Evolutionary conservation across 2,888 invertebrate species (phyloP).

Genomic region (Limnephilus lunatus): DNA sequence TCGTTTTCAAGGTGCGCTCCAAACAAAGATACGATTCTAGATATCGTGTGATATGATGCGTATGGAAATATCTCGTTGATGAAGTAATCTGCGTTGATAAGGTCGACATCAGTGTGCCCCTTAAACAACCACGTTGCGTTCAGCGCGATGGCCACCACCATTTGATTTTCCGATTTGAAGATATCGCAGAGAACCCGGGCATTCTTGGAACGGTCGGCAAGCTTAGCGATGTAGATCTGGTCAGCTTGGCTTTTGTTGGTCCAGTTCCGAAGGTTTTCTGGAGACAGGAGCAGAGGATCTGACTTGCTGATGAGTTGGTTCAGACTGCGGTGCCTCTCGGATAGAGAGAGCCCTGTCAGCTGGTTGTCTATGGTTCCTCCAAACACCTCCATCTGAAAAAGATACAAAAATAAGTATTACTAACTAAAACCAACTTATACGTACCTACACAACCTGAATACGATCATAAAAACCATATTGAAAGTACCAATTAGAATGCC

Average conservation of each 20-base stretch:
- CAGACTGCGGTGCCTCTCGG: constrained; percentile 54
- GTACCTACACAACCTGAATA: too few relatives aligned
- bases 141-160: constrained; percentile 68
- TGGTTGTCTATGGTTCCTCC: constrained; percentile 54
- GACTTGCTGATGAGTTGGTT: constrained; percentile 52
- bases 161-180: constrained; percentile 68
- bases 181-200: constrained; percentile 67
- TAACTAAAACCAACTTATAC: constrained; percentile 4
- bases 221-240: constrained; percentile 52
- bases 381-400: constrained; percentile 28
- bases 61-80: constrained; percentile 67
- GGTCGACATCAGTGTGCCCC: constrained; percentile 63
- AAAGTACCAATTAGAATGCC: too few relatives aligned
- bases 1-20: constrained; percentile 67
- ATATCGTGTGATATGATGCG: constrained; percentile 68
- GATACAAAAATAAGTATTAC: background rate
- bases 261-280: constrained; percentile 20
- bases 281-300: constrained; percentile 38
- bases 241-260: constrained; percentile 43
- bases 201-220: constrained; percentile 60
- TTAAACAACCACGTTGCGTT: constrained; percentile 69
- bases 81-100: constrained; percentile 68
- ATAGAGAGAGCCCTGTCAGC: constrained; percentile 47
- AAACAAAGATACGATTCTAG: constrained; percentile 68
- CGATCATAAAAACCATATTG: too few relatives aligned